Percentiles rank a stretch among this genome's conserved stretches.
phyloP scores from a whole-genome alignment of 2,888 invertebrate genomes.

The Dimorphilus gyrociliatus region DNA sequence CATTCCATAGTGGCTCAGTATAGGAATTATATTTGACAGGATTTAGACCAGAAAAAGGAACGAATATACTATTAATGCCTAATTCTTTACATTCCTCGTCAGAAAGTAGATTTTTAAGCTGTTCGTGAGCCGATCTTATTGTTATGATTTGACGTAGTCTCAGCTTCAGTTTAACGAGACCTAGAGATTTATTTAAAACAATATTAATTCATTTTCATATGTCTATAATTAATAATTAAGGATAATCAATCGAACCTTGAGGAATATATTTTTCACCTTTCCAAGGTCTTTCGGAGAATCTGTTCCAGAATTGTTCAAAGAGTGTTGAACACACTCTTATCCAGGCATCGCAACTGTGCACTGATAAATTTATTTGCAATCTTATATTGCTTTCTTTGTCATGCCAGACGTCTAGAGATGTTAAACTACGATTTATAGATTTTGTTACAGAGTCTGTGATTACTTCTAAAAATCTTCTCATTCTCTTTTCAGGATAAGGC shows the following conservation, averaged over 20 bases:
- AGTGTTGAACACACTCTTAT: slow-evolving; percentile 59
- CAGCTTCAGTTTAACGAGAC: no score
- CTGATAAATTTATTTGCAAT: no score
- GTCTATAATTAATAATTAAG: no score
- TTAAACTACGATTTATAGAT: no score
- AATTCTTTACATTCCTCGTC: slow-evolving; percentile 50
- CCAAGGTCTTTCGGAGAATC: slow-evolving; percentile 72
- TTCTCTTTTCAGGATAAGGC: slow-evolving; percentile 60
- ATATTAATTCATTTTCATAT: no score
- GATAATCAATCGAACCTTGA: slow-evolving; percentile 47
- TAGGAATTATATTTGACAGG: slow-evolving; percentile 53
- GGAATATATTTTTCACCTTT: slow-evolving; percentile 56
- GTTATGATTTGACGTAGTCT: no score
- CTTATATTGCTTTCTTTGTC: no score
- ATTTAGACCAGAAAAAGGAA: slow-evolving; percentile 52
- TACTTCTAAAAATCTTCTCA: slow-evolving; percentile 68
- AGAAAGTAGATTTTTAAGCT: slow-evolving; percentile 55
- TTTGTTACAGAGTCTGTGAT: no score
- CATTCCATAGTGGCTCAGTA: slow-evolving; percentile 51
- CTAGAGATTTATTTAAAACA: no score
- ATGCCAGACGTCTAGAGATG: no score
- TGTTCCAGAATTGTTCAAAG: slow-evolving; percentile 80
- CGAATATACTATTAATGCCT: slow-evolving; percentile 46
- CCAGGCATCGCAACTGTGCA: no score
- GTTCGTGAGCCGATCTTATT: slow-evolving; percentile 57